Evolutionary conservation across 2,797 vertebrate species (phyloP).

Genomic region (Dendrocincla tyrannina): DNA sequence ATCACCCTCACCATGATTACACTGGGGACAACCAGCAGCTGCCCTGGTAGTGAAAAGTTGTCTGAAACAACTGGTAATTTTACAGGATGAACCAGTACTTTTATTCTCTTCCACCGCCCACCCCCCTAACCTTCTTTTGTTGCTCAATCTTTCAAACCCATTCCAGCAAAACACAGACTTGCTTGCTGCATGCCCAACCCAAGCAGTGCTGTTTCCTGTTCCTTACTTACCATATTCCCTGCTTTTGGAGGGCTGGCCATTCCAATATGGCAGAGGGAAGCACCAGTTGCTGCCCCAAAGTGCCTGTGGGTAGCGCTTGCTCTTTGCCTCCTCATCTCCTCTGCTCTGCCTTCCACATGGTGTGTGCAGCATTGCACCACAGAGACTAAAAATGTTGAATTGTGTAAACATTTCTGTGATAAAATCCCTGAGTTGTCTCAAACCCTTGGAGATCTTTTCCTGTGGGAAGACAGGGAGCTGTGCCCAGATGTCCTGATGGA

Average conservation of each 20-base stretch:
- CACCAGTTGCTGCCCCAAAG: not conserved
- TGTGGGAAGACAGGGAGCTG: not conserved
- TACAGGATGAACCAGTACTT: not conserved
- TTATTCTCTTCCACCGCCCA: fast-evolving
- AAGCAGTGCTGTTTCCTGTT: not conserved
- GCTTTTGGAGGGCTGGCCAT: not conserved
- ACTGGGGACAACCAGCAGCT: not conserved
- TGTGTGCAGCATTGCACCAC: not conserved
- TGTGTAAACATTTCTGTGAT: not conserved
- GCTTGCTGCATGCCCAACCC: not conserved
- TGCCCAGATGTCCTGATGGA: not conserved
- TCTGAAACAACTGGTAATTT: not conserved
- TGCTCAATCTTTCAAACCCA: not conserved
- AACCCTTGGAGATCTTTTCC: not conserved
- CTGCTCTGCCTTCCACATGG: not conserved
- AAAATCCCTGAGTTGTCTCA: not conserved
- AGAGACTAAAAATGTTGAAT: not conserved
- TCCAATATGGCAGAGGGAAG: not conserved
- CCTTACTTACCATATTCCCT: not conserved
- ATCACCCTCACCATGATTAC: not conserved
- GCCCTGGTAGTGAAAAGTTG: not conserved
- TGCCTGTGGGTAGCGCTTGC: not conserved
- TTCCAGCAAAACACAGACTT: not conserved
- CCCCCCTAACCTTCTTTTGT: fast-evolving
- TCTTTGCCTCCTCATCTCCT: not conserved